These are phyloP conservation scores for Nemapogon koenigi DNA, from an alignment of 2,888 invertebrate genomes.

Conservation along the genomic window DNA sequence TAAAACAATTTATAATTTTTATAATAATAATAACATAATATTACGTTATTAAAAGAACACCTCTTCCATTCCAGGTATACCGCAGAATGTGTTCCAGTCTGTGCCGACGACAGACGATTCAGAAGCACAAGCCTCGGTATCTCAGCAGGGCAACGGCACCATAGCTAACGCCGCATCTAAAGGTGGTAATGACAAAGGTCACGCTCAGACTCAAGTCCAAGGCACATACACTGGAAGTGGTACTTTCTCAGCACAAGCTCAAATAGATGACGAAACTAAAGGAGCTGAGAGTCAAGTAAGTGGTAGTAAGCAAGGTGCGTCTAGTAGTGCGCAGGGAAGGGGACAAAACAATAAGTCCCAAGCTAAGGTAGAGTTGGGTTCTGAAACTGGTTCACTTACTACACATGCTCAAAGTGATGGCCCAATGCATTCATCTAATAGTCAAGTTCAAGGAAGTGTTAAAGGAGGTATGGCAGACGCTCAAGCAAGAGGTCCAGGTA, in stretches of 20 bases:
- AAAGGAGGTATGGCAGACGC: conserved; percentile 87
- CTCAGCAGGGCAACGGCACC: conserved; percentile 66
- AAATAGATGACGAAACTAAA: conserved; percentile 76
- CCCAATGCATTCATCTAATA: conserved; percentile 76
- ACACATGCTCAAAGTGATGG: conserved; percentile 81
- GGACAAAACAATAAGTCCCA: conserved; percentile 79
- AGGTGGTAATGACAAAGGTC: conserved; percentile 76
- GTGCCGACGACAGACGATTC: conserved; percentile 72
- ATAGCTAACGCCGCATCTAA: conserved; percentile 79
- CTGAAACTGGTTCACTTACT: conserved; percentile 77
- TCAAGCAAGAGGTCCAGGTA: conserved; percentile 83
- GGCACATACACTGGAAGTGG: conserved; percentile 81
- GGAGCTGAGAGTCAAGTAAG: conserved; percentile 74
- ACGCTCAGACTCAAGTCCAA: conserved; percentile 82
- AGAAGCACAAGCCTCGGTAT: conserved; percentile 73
- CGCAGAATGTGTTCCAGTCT: conserved; percentile 46
- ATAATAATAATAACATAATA: not conserved
- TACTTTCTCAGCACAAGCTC: conserved; percentile 83
- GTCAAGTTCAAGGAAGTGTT: conserved; percentile 80
- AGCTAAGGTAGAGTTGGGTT: conserved; percentile 76
- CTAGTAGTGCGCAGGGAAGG: conserved; percentile 77
- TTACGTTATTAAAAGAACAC: too few relatives aligned
- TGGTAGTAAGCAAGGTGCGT: conserved; percentile 77
- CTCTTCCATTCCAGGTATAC: conserved; percentile 32
- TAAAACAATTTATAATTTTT: not conserved